A percentile compares a stretch with the other conserved stretches of the same genome.
Evolutionary conservation across 2,113 vertebrate species (phyloP).

Genomic region (Cyanoramphus novaezelandiae): DNA sequence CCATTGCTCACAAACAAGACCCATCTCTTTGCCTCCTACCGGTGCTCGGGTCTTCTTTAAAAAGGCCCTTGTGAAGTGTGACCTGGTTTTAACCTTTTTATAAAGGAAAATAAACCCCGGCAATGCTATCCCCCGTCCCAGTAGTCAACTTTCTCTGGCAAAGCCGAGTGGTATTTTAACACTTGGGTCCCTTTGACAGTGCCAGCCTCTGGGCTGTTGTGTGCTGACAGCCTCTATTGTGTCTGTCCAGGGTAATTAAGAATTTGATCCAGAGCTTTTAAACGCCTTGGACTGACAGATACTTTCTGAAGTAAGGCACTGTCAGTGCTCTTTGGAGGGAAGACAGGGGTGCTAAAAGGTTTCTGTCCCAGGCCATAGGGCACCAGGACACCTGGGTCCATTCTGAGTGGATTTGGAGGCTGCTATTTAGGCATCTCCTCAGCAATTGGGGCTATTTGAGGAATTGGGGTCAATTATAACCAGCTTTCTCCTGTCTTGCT

Average conservation of each 20-base stretch:
- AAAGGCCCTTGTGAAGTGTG: neutral
- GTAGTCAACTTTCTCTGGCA: neutral
- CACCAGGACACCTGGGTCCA: neutral
- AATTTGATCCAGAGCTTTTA: neutral
- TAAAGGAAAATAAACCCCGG: neutral
- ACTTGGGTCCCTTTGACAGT: neutral
- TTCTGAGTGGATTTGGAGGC: constrained; percentile 1
- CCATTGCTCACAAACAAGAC: neutral
- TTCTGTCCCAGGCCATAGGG: constrained; percentile 7
- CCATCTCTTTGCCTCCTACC: neutral
- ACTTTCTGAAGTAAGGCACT: neutral
- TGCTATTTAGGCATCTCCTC: constrained; percentile 67
- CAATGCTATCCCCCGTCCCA: neutral
- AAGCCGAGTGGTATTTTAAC: neutral
- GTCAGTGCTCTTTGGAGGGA: neutral
- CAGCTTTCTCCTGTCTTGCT: constrained; percentile 27
- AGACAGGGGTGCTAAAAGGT: constrained; percentile 4
- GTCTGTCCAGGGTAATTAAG: neutral
- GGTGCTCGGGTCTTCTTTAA: neutral
- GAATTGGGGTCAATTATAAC: constrained; percentile 86
- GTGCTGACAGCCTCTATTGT: neutral
- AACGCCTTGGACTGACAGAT: neutral
- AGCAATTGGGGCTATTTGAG: constrained; percentile 86
- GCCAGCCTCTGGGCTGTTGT: neutral
- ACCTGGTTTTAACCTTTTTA: neutral